Evolutionary conservation across 2,797 vertebrate species (phyloP), one percentile per base, ranked within the genome.

Genomic region (Schizothorax lantsangensis): DNA sequence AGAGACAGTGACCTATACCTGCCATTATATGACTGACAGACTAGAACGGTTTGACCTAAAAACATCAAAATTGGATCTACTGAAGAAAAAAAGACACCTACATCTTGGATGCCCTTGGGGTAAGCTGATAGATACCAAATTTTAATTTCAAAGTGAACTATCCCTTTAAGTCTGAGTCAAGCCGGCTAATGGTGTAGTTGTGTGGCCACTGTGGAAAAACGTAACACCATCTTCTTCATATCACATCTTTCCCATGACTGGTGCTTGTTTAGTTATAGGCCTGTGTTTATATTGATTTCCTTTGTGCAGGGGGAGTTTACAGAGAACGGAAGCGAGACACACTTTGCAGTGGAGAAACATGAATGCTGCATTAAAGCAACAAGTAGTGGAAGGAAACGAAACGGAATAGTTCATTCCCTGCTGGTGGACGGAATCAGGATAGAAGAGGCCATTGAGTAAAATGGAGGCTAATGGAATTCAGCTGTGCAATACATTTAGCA

Each of bases 251-350:
- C 14, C 45, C 30, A 64, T 47, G 73, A 64, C 19, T 38, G 33
- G 59, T 64, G 17, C 14, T 71, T 85, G 81, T 54, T 69, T 77
- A 33, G 30, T n/a, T 71, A 36, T 4, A 36, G 19, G 38, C 23
- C 49, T 19, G 12, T 85, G 62, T 69, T 78, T 85, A 71, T 30
- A 40, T 72, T 68, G n/a, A 78, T 79, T 52, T 54, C 52, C 57
- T 89, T 57, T 86, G 45, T 84, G 40, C 91, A 99, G 97, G 97
- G 97, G 14, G 97, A 99, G 95, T 99, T 99, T 92, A 97, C 97
- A 49, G 97, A 98, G 4, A 97, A 99, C 4, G 97, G 97, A 72
- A 97, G 97, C n/a, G 97, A 99, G 93, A 99, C 97, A 0, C 95
- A 95, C 91, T 99, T 99, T 94, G 92, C 62, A 10, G 71, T 98